Base-by-base conservation (phyloP, 2,888 invertebrate species). In the Protonemura montana region DNA sequence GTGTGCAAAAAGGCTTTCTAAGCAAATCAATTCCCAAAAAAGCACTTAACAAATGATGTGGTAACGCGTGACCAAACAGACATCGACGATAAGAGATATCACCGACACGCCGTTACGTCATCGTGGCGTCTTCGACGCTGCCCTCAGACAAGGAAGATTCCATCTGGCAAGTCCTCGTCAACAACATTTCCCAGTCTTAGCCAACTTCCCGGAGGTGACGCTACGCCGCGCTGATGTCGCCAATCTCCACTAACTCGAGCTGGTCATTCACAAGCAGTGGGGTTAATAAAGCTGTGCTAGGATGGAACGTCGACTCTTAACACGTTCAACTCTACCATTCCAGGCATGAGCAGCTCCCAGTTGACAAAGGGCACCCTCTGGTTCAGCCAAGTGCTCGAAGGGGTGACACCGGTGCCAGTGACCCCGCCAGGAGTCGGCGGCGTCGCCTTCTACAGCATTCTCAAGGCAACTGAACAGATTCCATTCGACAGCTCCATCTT, bases 381-480 rank as follows among this genome's bases (percentile, higher is more conserved):
- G 29, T 59, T 87, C 81, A 76, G n/a, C 6, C n/a, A 41, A 5
- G 76, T 27, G 1, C 82, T 85, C 21, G 81, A 80, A 0, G 29
- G 10, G 30, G 21, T 86, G 16, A 28, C 10, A 21, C 25, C 85
- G 21, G 41, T 35, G 29, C 42, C 29, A 21, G 76, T 30, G 3
- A 10, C 76, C 1, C 30, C 35, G 25, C 30, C 35, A 27, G 80
- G 25, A 30, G 81, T 25, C 21, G 93, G 92, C n/a, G 92, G 92
- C 77, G 92, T 92, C 88, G 90, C 91, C 0, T 92, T 92, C 87
- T 92, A 92, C 92, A 87, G 91, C 91, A 27, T 87, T 35, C 87
- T 88, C 5, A 42, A 82, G 86, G 87, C 87, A 28, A 83, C 88
- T 87, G 87, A 87, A 42, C 86, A 80, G 30, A 42, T 85, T n/a